These are phyloP conservation scores for Cantharis nigra DNA, from an alignment of 2,888 invertebrate genomes.

Conservation along the genomic window DNA sequence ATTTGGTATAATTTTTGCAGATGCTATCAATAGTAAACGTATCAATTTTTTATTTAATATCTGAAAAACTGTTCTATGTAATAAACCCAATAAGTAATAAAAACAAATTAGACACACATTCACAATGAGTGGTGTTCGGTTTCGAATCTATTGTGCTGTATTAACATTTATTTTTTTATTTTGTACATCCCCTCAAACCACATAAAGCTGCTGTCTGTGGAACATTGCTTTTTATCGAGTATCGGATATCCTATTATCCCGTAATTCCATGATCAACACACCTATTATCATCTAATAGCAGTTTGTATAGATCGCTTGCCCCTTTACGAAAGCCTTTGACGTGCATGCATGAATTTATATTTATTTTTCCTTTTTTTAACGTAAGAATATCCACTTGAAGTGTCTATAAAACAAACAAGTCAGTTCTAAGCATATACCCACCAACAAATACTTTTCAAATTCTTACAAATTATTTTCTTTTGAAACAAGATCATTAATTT, in stretches of 20 bases:
- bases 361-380: background rate
- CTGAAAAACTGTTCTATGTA: background rate
- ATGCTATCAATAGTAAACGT: background rate
- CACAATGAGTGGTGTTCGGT: slow-evolving; percentile 24
- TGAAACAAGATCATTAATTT: background rate
- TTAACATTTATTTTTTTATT: slow-evolving; percentile 34
- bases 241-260: slow-evolving; percentile 40
- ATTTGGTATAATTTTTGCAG: background rate
- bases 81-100: slow-evolving; percentile 17
- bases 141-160: slow-evolving; percentile 28
- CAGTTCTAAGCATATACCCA: background rate
- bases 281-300: slow-evolving; percentile 38
- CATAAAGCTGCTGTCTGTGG: slow-evolving; percentile 31
- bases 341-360: slow-evolving; percentile 16
- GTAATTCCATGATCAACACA: slow-evolving; percentile 40
- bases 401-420: background rate
- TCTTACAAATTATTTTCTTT: background rate
- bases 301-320: slow-evolving; percentile 26
- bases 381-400: background rate
- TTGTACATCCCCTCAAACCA: slow-evolving; percentile 29
- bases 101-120: slow-evolving; percentile 29
- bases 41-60: background rate
- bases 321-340: slow-evolving; percentile 22
- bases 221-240: slow-evolving; percentile 37
- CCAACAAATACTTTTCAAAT: background rate